A percentile compares a stretch with the other conserved stretches of the same genome.
phyloP scores from a whole-genome alignment of 2,797 vertebrate species.

The Ctenopoma kingsleyae region DNA sequence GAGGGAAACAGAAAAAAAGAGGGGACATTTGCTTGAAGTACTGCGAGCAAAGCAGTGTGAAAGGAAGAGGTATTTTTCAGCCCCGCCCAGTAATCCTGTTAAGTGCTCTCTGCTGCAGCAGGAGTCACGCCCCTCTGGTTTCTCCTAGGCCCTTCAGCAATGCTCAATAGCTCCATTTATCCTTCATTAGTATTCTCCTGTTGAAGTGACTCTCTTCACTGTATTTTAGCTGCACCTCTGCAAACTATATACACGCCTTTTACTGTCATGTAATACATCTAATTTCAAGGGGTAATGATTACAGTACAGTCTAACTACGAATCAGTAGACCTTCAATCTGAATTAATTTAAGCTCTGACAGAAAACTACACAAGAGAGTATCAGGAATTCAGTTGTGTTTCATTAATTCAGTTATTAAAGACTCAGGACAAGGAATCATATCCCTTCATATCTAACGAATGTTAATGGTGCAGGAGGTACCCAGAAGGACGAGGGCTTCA shows the following conservation, averaged over 20 bases:
- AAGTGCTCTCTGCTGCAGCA: constrained; percentile 82
- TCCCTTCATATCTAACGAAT: background rate
- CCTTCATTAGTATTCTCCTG: constrained; percentile 79
- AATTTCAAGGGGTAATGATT: background rate
- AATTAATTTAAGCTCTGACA: no score
- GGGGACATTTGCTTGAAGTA: constrained; percentile 23
- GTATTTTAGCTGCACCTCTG: constrained; percentile 38
- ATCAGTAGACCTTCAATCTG: no score
- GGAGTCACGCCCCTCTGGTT: constrained; percentile 60
- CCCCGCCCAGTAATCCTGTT: constrained; percentile 79
- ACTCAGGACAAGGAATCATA: no score
- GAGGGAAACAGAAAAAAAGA: background rate
- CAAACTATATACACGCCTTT: constrained; percentile 10
- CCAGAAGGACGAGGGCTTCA: no score
- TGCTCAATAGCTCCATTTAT: constrained; percentile 72
- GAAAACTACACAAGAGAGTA: no score
- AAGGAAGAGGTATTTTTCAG: constrained; percentile 52
- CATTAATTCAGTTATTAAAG: no score
- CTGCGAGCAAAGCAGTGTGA: constrained; percentile 24
- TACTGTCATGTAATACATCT: background rate
- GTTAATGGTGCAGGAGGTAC: no score
- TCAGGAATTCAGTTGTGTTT: no score
- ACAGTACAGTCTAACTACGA: background rate
- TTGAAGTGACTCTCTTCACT: constrained; percentile 52
- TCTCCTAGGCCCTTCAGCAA: constrained; percentile 43